Conservation (phyloP, 1,140 invertebrate genomes). For the Macrobrachium nipponense region DNA sequence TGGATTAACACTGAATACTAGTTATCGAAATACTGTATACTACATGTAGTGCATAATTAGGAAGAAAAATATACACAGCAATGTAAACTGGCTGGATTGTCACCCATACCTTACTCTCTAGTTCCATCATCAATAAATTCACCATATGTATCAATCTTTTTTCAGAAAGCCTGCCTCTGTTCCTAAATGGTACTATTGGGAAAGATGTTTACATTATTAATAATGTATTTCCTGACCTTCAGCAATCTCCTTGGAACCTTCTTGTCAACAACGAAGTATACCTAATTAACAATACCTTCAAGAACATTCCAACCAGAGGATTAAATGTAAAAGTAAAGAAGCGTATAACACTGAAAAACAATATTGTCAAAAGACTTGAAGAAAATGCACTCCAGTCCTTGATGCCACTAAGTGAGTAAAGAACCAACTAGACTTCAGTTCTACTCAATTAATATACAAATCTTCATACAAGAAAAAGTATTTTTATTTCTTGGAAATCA, state of each 20-base stretch:
- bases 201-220: slow-evolving; percentile 36
- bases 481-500: no score
- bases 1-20: no score
- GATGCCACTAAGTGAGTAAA: slow-evolving; percentile 13
- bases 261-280: slow-evolving; percentile 6
- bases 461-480: no score
- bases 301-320: slow-evolving; percentile 24
- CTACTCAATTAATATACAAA: neutral
- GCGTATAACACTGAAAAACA: slow-evolving; percentile 23
- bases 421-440: neutral
- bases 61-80: no score
- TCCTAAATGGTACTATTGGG: slow-evolving; percentile 17
- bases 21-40: no score
- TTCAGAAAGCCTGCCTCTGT: slow-evolving; percentile 11
- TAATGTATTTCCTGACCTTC: slow-evolving; percentile 33
- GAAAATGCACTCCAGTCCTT: slow-evolving; percentile 27
- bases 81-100: no score
- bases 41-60: no score
- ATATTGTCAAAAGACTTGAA: slow-evolving; percentile 13
- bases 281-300: slow-evolving; percentile 30
- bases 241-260: slow-evolving; percentile 30
- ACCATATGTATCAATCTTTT: neutral
- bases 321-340: slow-evolving; percentile 7
- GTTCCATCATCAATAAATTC: no score
- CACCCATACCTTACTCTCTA: no score